Conservation (phyloP, 2,113 vertebrate genomes). For the Burhinus oedicnemus region DNA sequence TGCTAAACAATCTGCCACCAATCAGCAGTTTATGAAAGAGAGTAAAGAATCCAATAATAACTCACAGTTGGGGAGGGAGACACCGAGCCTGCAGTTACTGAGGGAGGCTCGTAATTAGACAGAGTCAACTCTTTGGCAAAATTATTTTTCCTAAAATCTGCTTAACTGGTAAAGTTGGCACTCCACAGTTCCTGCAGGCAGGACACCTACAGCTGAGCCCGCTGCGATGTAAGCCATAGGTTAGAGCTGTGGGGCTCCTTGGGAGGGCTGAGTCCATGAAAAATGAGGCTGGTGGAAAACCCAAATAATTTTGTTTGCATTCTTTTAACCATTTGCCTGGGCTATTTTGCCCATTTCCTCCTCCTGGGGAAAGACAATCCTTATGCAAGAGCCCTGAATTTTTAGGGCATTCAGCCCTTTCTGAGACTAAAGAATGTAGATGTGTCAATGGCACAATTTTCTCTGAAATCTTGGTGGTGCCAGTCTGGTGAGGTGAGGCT, state of each 20-base stretch:
- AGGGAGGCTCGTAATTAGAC: not conserved
- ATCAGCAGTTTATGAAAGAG: conserved; percentile 73
- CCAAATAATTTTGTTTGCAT: not conserved
- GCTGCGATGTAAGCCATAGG: not conserved
- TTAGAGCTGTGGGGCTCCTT: not conserved
- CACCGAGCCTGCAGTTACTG: conserved; percentile 39
- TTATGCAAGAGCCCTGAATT: not conserved
- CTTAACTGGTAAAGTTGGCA: conserved; percentile 1
- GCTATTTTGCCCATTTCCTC: not conserved
- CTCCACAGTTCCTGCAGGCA: not conserved
- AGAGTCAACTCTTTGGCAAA: conserved; percentile 43
- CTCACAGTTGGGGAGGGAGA: conserved; percentile 57
- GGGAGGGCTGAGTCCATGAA: not conserved
- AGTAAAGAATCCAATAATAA: conserved; percentile 72
- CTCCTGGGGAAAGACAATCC: not conserved
- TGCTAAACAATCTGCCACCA: conserved; percentile 73
- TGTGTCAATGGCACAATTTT: not conserved
- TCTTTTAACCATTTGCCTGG: not conserved
- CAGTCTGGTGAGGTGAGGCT: not conserved
- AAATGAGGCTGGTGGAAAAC: not conserved
- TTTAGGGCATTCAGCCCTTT: not conserved
- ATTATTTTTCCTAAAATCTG: conserved; percentile 38
- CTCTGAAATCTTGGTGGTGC: not conserved
- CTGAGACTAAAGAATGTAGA: not conserved
- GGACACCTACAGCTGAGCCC: not conserved